Evolutionary conservation across 2,113 vertebrate species (phyloP).

Genomic region (Hippocampus zosterae): DNA sequence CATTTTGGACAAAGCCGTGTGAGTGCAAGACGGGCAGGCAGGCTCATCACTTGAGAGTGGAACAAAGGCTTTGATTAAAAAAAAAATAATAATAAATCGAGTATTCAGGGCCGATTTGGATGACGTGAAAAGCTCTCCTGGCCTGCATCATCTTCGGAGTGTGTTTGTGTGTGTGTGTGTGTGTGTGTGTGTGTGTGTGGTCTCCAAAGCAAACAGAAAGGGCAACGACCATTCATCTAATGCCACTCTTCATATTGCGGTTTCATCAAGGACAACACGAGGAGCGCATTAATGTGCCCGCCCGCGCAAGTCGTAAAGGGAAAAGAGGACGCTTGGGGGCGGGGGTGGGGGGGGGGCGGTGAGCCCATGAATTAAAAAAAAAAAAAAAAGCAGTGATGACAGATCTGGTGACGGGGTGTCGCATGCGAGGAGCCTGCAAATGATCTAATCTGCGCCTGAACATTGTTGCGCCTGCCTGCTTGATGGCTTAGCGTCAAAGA

Average conservation of each 20-base stretch:
- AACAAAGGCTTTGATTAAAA: conserved; percentile 48
- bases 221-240: background rate
- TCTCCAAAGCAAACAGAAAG: conserved; percentile 38
- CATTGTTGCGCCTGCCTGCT: background rate
- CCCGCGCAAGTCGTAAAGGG: conserved; percentile 7
- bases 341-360: too few species aligned
- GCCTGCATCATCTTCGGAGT: conserved; percentile 4
- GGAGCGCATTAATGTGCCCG: conserved; percentile 31
- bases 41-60: conserved; percentile 28
- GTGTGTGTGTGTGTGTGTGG: too few species aligned
- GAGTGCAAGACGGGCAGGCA: conserved; percentile 13
- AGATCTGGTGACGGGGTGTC: background rate
- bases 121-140: conserved; percentile 4
- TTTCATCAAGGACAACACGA: conserved; percentile 8
- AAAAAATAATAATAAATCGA: conserved; percentile 42
- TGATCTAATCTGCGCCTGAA: background rate
- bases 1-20: background rate
- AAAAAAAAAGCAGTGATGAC: conserved; percentile 23
- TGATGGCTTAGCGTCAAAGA: background rate
- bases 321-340: background rate
- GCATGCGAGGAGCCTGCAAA: background rate
- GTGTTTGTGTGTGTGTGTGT: too few species aligned
- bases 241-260: background rate
- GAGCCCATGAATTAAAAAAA: conserved; percentile 39
- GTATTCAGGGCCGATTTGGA: conserved; percentile 22